Percentiles rank a stretch among this genome's conserved stretches.
phyloP scores from a whole-genome alignment of 2,113 vertebrate species.

The Rostratula benghalensis region DNA sequence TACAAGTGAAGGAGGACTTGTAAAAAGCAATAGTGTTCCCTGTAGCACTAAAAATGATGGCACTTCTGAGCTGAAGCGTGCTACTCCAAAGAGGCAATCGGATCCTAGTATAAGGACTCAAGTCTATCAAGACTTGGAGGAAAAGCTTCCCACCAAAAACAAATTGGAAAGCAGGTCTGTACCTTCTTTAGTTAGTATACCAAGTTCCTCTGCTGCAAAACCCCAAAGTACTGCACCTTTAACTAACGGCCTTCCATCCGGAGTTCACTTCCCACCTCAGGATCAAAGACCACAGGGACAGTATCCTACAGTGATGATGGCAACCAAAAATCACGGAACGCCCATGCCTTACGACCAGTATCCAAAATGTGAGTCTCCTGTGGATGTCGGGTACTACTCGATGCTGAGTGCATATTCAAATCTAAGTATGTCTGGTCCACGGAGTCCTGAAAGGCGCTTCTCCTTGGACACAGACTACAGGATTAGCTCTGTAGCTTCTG shows the following conservation, averaged over 20 bases:
- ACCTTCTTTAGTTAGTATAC: conserved; percentile 80
- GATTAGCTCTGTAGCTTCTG: conserved; percentile 87
- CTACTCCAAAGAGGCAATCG: conserved; percentile 88
- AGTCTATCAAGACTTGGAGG: conserved; percentile 92
- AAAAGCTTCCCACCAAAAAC: conserved; percentile 90
- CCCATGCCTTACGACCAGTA: conserved; percentile 87
- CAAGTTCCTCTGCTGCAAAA: conserved; percentile 77
- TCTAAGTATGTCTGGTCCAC: conserved; percentile 82
- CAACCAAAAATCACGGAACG: conserved; percentile 81
- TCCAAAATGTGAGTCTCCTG: conserved; percentile 92
- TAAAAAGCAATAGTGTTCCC: conserved; percentile 97
- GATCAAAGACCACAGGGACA: conserved; percentile 84
- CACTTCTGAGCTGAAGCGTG: conserved; percentile 79
- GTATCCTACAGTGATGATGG: conserved; percentile 80
- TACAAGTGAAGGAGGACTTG: conserved; percentile 84
- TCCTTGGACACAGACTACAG: conserved; percentile 85
- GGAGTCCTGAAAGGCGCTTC: conserved; percentile 88
- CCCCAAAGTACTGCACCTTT: conserved; percentile 81
- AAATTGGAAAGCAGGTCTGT: conserved; percentile 86
- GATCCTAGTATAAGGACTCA: conserved; percentile 91
- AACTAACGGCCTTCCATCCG: conserved; percentile 82
- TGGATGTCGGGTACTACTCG: conserved; percentile 90
- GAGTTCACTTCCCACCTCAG: conserved; percentile 82
- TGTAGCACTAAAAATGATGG: conserved; percentile 82
- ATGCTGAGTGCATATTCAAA: conserved; percentile 87